Base-by-base conservation (phyloP, 2,888 invertebrate species). In the Erannis defoliaria region DNA sequence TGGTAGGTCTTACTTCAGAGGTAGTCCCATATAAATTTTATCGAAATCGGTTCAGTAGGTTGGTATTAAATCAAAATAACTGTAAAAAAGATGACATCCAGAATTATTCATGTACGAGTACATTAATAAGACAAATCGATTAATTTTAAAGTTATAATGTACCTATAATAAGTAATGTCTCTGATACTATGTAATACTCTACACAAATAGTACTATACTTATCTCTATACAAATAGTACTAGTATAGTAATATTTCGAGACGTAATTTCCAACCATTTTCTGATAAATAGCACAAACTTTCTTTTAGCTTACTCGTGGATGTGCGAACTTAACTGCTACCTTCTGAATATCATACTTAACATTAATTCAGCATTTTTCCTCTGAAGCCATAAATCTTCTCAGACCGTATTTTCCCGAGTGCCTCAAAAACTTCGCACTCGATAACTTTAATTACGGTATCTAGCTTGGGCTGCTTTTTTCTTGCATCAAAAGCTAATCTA, bases 371-470 rank as follows among this genome's bases (percentile, higher is more conserved):
- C 35, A 37, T 53, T 46, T 50, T 57, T 33, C n/a, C 38, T 10
- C 21, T 9, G 18, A 33, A 31, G 49, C 26, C 23, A 62, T 66
- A 62, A 66, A 60, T 62, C 59, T 55, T 38, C 31, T 35, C 43
- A 38, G 33, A 54, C 49, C 55, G n/a, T 43, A 38, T 60, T 64
- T 53, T 26, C 51, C 33, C 40, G 53, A 53, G 58, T 53, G 21
- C 43, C 16, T 31, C 38, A 48, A 51, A 59, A 62, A 59, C 53
- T 62, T 59, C 21, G 50, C 51, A 29, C 55, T 51, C 48, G 31
- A 43, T 50, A 51, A 55, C 55, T 33, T 65, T 62, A 58, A 59
- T 65, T 50, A 49, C 33, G 9, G 21, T 46, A 40, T 45, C 55
- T 38, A 45, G 29, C 42, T 58, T 14, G 38, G 23, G 12, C 12